Evolutionary conservation across 92 coral and sea anemone genomes (phyloP), one percentile per base, ranked within the genome.

Genomic region (Desmophyllum pertusum): DNA sequence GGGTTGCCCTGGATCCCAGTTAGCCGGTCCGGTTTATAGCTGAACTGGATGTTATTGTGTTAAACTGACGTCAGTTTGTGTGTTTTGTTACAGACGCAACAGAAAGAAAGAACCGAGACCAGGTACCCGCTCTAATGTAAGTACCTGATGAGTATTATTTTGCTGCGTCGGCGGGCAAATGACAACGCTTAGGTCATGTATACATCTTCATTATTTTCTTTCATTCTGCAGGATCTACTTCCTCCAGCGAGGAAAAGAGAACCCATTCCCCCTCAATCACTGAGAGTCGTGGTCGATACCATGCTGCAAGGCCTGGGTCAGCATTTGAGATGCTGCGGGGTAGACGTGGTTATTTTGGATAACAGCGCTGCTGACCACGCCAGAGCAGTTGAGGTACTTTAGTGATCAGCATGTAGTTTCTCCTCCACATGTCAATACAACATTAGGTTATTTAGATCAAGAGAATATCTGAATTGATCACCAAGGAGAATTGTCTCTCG

Each of bases 281-380:
- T 97, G 25, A 92, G 93, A 40, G 85, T 97, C 78, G 98, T 97
- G 27, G 99, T 94, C 40, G 99, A 97, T 79, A 97, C 95, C 59
- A 97, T 97, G 99, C 81, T 97, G 40, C 99, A 97, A 84, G 99
- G 98, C 10, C 93, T 97, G 89, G 99, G 99, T n/a, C 93, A 95
- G 57, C 95, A 97, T 53, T 88, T 97, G 23, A 89, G 99, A 85
- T 97, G 99, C 59, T 97, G 99, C 88, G 98, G 99, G 45, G 98
- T 92, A 15, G 98, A 97, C 75, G 99, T 97, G 43, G 73, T 88
- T 38, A 94, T 97, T 75, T 84, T 93, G 76, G 95, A 89, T 23
- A 92, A 88, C 88, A 89, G 86, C 42, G 84, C 89, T 42, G 90
- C 89, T 42, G 90, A 93, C 21, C 97, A 94, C 77, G 92, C 84